Evolutionary conservation across 2,113 vertebrate genomes (phyloP).

Genomic region (Dipodomys stephensi): DNA sequence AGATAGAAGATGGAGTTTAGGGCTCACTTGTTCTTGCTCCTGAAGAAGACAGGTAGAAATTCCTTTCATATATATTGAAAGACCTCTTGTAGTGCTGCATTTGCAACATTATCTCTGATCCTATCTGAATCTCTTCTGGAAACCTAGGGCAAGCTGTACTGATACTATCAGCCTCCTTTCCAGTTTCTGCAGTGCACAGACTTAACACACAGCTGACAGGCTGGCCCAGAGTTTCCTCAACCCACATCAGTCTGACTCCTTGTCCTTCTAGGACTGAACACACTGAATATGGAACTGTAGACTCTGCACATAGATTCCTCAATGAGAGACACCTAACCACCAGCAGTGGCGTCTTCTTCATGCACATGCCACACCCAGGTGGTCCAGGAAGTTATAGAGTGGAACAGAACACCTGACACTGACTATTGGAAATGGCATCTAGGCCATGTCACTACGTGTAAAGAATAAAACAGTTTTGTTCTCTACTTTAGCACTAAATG

Average conservation of each 20-base stretch:
- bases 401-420: background rate
- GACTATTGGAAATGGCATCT: background rate
- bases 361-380: background rate
- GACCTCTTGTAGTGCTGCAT: background rate
- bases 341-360: background rate
- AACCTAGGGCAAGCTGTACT: background rate
- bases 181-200: background rate
- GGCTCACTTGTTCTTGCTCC: background rate
- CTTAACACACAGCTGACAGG: too few relatives aligned
- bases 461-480: background rate
- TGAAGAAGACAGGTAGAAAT: background rate
- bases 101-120: background rate
- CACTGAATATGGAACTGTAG: background rate
- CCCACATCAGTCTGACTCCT: too few relatives aligned
- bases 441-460: background rate
- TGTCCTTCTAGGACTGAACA: too few relatives aligned
- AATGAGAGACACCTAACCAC: background rate
- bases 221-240: background rate
- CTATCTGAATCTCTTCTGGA: background rate
- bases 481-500: background rate
- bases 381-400: background rate
- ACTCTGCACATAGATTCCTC: background rate
- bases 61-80: background rate
- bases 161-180: background rate
- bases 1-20: rapidly evolving